Evolutionary conservation across 2,113 vertebrate species (phyloP).

Genomic region (Solea solea): DNA sequence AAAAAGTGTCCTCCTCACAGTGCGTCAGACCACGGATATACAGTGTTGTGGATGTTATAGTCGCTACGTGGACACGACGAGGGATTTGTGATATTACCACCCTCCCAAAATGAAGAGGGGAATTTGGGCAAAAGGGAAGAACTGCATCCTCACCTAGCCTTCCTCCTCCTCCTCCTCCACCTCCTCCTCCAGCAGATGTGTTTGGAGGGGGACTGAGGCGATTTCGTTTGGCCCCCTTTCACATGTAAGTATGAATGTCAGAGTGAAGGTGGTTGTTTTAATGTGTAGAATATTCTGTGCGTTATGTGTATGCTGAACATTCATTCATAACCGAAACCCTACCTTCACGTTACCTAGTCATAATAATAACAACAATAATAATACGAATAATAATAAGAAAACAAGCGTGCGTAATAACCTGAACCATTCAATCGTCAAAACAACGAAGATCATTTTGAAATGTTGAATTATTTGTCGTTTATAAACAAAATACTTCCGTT

Average conservation of each 20-base stretch:
- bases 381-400: slow-evolving; percentile 11
- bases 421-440: slow-evolving; percentile 9
- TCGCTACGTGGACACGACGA: slow-evolving; percentile 66
- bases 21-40: slow-evolving; percentile 77
- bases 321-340: not conserved
- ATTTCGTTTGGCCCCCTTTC: slow-evolving; percentile 60
- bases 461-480: too few relatives aligned
- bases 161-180: slow-evolving; percentile 51
- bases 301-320: slow-evolving; percentile 50
- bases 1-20: slow-evolving; percentile 76
- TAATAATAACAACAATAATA: slow-evolving; percentile 7
- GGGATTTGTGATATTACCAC: slow-evolving; percentile 57
- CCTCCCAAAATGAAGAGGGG: slow-evolving; percentile 48
- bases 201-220: slow-evolving; percentile 57
- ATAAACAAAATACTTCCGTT: slow-evolving; percentile 7
- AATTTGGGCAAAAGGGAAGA: slow-evolving; percentile 68
- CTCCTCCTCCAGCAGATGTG: slow-evolving; percentile 55
- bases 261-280: slow-evolving; percentile 43
- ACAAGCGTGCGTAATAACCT: slow-evolving; percentile 14
- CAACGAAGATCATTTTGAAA: slow-evolving; percentile 1
- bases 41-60: slow-evolving; percentile 61
- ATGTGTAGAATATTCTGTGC: slow-evolving; percentile 46
- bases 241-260: slow-evolving; percentile 77
- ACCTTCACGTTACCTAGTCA: not conserved
- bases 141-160: slow-evolving; percentile 73